These are phyloP conservation scores for Sialia sialis DNA, from an alignment of 2,113 vertebrate species.

Conservation along the genomic window DNA sequence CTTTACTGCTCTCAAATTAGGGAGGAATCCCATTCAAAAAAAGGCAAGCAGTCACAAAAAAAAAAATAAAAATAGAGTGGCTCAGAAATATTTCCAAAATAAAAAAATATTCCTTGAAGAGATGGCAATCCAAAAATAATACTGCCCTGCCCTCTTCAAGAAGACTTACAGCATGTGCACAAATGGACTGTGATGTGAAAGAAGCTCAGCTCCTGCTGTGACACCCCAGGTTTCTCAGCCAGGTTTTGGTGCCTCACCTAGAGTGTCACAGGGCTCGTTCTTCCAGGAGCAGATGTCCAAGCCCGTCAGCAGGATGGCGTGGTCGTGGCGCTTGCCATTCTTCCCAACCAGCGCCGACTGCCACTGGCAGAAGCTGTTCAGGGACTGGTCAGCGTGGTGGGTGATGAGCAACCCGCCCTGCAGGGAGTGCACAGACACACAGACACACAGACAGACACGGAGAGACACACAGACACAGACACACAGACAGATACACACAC, in stretches of 20 bases:
- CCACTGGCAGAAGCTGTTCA: constrained; percentile 99
- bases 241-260: constrained; percentile 75
- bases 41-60: background rate
- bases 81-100: background rate
- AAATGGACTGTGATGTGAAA: background rate
- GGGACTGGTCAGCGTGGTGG: constrained; percentile 95
- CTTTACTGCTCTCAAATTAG: background rate
- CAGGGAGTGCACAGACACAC: constrained; percentile 10
- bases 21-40: background rate
- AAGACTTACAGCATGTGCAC: background rate
- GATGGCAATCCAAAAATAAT: background rate
- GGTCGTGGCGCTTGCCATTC: constrained; percentile 92
- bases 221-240: background rate
- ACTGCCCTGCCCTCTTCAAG: background rate
- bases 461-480: too few species aligned
- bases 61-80: background rate
- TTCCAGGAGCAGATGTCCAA: constrained; percentile 99
- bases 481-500: too few species aligned
- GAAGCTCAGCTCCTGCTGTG: background rate
- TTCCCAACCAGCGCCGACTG: constrained; percentile 90
- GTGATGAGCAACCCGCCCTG: constrained; percentile 89
- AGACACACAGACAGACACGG: background rate
- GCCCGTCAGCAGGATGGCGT: constrained; percentile 92
- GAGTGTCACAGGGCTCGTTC: constrained; percentile 95
- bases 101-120: background rate